Evolutionary conservation across 2,113 vertebrate genomes (phyloP).

Genomic region (Monarcha castaneiventris): DNA sequence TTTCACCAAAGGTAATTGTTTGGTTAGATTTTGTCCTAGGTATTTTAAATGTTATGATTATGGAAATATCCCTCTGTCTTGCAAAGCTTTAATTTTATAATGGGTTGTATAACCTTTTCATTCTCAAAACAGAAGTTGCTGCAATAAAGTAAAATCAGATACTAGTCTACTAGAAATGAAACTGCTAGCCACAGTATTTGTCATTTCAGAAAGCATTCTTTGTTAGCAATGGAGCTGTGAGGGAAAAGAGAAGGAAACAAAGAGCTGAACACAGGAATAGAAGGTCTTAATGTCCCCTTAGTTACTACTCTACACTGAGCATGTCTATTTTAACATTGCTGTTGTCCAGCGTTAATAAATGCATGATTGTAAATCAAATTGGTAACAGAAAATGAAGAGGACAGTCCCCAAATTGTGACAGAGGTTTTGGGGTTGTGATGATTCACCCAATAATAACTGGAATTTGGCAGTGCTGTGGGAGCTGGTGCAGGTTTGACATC

Average conservation of each 20-base stretch:
- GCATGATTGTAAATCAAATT: neutral
- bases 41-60: neutral
- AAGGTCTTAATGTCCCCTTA: neutral
- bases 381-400: neutral
- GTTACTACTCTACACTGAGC: neutral
- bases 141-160: neutral
- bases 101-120: neutral
- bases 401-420: neutral
- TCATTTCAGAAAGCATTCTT: neutral
- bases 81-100: neutral
- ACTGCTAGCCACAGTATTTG: neutral
- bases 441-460: neutral
- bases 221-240: neutral
- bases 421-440: neutral
- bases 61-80: neutral
- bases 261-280: neutral
- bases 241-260: neutral
- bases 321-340: neutral
- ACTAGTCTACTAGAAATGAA: neutral
- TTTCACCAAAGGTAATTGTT: neutral
- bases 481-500: neutral
- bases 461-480: neutral
- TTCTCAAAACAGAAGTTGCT: neutral
- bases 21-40: neutral
- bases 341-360: neutral